phyloP scores from a whole-genome alignment of 1,140 invertebrate genomes.

The Radopholus similis region DNA sequence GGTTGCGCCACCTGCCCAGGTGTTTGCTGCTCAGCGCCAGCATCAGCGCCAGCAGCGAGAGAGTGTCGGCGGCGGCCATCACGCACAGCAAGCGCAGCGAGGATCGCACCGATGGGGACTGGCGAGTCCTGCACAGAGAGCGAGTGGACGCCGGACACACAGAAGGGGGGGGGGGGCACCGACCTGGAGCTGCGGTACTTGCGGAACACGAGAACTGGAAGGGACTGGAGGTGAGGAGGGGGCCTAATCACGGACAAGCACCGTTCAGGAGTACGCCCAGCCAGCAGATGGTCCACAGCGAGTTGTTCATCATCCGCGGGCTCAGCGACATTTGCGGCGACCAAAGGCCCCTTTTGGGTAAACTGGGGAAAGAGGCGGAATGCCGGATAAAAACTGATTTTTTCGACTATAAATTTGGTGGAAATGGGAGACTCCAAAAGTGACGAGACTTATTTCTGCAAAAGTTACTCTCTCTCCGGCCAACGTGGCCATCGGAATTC shows the following conservation, averaged over 20 bases:
- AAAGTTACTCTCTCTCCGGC: no score
- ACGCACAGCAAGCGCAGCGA: slow-evolving; percentile 31
- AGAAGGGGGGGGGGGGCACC: neutral
- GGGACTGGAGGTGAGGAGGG: neutral
- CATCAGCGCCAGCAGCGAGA: slow-evolving; percentile 24
- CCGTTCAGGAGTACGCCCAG: slow-evolving; percentile 38
- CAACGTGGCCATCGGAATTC: no score
- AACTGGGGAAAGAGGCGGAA: no score
- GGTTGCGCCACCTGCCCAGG: slow-evolving; percentile 22
- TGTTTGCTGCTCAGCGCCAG: slow-evolving; percentile 30
- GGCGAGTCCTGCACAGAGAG: slow-evolving; percentile 19
- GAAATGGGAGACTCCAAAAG: no score
- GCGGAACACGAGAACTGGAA: slow-evolving; percentile 4
- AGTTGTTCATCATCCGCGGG: slow-evolving; percentile 15
- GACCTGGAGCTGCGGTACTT: slow-evolving; percentile 9
- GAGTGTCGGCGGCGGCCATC: slow-evolving; percentile 40
- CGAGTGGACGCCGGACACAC: neutral
- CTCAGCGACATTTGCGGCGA: no score
- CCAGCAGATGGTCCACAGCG: slow-evolving; percentile 31
- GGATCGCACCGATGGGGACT: slow-evolving; percentile 27
- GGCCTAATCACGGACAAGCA: slow-evolving; percentile 17
- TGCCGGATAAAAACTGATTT: no score
- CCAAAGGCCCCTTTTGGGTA: no score
- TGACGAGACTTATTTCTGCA: no score
- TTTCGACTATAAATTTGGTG: no score